Percentiles rank a stretch among this genome's conserved stretches.
These are phyloP conservation scores for Lates japonicus DNA, from an alignment of 2,797 vertebrate genomes.

Conservation along the genomic window DNA sequence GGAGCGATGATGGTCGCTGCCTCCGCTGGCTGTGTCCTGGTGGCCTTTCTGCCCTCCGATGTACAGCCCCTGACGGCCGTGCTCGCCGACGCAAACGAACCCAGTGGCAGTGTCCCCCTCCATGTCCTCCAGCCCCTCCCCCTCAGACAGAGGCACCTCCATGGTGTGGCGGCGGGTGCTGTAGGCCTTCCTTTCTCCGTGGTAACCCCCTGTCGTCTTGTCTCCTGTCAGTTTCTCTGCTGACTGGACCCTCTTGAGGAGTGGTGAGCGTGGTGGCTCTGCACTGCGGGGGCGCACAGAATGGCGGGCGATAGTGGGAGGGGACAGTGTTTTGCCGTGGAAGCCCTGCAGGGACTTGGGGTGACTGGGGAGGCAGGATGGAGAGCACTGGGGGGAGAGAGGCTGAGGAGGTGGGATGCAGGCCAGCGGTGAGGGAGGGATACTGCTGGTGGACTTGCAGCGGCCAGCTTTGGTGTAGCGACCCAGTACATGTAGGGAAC, in stretches of 20 bases:
- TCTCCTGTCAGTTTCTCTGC: constrained; percentile 85
- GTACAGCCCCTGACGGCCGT: constrained; percentile 79
- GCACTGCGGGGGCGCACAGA: constrained; percentile 86
- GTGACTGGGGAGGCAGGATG: constrained; percentile 86
- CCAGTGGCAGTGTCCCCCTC: constrained; percentile 68
- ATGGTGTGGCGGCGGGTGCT: constrained; percentile 84
- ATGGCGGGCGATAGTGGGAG: constrained; percentile 88
- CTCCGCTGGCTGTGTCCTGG: constrained; percentile 67
- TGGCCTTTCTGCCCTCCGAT: constrained; percentile 66
- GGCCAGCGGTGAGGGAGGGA: constrained; percentile 93
- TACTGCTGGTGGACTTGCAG: constrained; percentile 95
- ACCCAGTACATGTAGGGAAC: constrained; percentile 92
- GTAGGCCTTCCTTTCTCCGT: constrained; percentile 82
- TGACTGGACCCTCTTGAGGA: constrained; percentile 84
- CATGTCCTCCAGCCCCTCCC: constrained; percentile 74
- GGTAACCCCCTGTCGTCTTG: constrained; percentile 73
- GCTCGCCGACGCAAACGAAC: constrained; percentile 82
- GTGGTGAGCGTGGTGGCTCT: constrained; percentile 80
- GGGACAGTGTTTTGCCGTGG: constrained; percentile 90
- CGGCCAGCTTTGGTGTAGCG: constrained; percentile 91
- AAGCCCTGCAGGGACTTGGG: constrained; percentile 83
- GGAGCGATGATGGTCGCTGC: constrained; percentile 58
- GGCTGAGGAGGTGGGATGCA: constrained; percentile 89
- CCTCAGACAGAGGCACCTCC: constrained; percentile 82
- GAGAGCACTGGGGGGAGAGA: constrained; percentile 89